phyloP scores from a whole-genome alignment of 64 coral and sea anemone species.

The Orbicella faveolata region DNA sequence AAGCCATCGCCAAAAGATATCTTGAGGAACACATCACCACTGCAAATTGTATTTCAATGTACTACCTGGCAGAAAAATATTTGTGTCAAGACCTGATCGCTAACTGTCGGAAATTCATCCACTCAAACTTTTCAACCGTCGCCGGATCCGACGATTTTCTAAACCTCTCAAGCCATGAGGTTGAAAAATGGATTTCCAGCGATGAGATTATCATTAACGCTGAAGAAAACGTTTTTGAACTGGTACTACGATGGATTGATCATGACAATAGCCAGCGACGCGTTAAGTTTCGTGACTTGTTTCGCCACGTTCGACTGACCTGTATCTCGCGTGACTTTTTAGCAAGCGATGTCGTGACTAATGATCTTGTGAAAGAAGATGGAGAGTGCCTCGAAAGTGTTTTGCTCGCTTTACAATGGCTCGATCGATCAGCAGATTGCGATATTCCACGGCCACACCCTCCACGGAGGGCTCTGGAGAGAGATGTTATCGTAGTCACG shows the following conservation, averaged over 20 bases:
- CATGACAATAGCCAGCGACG: background rate
- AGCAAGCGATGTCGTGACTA: slow-evolving; percentile 14
- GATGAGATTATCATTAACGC: slow-evolving; percentile 31
- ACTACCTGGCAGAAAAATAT: slow-evolving; percentile 26
- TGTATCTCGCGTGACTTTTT: slow-evolving; percentile 1
- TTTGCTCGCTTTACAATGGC: background rate
- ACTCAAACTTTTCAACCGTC: slow-evolving; percentile 4
- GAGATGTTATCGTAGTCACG: background rate
- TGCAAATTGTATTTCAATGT: slow-evolving; percentile 24
- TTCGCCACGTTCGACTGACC: slow-evolving; percentile 28
- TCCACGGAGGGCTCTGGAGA: background rate
- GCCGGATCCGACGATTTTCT: background rate
- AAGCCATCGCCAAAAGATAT: too few relatives aligned
- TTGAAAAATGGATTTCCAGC: too few relatives aligned
- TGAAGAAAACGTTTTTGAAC: slow-evolving; percentile 30
- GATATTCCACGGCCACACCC: background rate
- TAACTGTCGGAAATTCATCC: slow-evolving; percentile 8
- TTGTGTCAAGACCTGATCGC: background rate
- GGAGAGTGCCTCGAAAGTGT: background rate
- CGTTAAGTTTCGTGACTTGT: background rate
- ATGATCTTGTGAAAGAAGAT: background rate
- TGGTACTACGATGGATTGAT: slow-evolving; percentile 12
- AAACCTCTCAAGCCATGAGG: too few relatives aligned
- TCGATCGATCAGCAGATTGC: background rate
- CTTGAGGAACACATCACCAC: slow-evolving; percentile 5